These are phyloP conservation scores for Invenusta paracnida DNA, from an alignment of 2,888 invertebrate species.

Conservation along the genomic window DNA sequence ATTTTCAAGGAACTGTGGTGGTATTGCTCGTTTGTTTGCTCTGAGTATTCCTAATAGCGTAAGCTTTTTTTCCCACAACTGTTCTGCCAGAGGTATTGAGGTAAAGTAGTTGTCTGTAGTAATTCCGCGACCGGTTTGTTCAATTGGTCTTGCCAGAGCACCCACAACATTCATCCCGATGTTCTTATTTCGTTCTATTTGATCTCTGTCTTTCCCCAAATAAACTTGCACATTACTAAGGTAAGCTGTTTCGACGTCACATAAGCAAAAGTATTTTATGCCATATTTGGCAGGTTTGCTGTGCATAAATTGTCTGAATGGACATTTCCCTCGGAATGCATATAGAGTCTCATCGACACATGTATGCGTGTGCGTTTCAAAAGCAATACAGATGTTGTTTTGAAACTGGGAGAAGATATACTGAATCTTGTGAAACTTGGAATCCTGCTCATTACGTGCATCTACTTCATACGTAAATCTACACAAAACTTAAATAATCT, in stretches of 20 bases:
- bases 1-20: neutral
- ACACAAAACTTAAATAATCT: too few species aligned
- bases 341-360: constrained; percentile 8
- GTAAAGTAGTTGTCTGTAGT: neutral
- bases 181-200: neutral
- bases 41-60: neutral
- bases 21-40: constrained; percentile 12
- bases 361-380: neutral
- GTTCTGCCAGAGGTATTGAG: constrained; percentile 9
- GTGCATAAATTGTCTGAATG: neutral
- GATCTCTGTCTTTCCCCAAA: constrained; percentile 19
- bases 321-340: neutral
- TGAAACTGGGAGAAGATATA: neutral
- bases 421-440: constrained; percentile 25
- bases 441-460: neutral
- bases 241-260: neutral
- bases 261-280: neutral
- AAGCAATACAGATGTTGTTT: neutral
- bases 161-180: constrained; percentile 3
- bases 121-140: constrained; percentile 22
- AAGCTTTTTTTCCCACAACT: constrained; percentile 20
- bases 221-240: constrained; percentile 11
- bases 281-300: constrained; percentile 18
- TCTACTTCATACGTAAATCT: neutral
- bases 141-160: too few species aligned